A percentile compares a stretch with the other conserved stretches of the same genome.
Conservation (phyloP, 2,797 vertebrate genomes). For the Diplodus puntazzo region DNA sequence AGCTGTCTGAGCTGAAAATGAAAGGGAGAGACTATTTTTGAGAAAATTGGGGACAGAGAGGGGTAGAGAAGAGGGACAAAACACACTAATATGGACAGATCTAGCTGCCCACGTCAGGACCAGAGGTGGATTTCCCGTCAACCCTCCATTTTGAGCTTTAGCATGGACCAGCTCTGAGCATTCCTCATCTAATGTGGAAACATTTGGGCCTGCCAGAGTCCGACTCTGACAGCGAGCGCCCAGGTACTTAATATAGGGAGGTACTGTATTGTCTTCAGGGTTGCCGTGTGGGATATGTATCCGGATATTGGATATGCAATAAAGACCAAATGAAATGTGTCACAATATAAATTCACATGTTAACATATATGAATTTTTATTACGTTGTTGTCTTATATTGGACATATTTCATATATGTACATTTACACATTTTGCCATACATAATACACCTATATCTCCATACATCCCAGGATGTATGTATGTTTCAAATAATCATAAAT, state of each 20-base stretch:
- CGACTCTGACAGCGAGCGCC: constrained; percentile 16
- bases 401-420: too few relatives aligned
- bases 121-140: constrained; percentile 33
- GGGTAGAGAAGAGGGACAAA: not conserved
- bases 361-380: too few relatives aligned
- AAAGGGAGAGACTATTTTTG: not conserved
- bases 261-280: not conserved
- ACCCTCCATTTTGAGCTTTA: constrained; percentile 40
- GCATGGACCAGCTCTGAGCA: constrained; percentile 34
- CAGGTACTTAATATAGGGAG: constrained; percentile 34
- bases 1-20: not conserved
- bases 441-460: too few relatives aligned
- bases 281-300: not conserved
- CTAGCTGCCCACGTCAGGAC: not conserved
- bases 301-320: too few relatives aligned
- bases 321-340: too few relatives aligned
- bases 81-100: not conserved
- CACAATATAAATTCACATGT: too few relatives aligned
- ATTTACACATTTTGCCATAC: too few relatives aligned
- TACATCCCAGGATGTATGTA: too few relatives aligned
- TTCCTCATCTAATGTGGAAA: constrained; percentile 76
- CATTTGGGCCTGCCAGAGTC: constrained; percentile 53
- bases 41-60: not conserved
- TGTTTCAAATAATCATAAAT: too few relatives aligned
- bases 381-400: too few relatives aligned